These are phyloP conservation scores for Pleuronectes platessa DNA, from an alignment of 2,113 vertebrate genomes.

Conservation along the genomic window DNA sequence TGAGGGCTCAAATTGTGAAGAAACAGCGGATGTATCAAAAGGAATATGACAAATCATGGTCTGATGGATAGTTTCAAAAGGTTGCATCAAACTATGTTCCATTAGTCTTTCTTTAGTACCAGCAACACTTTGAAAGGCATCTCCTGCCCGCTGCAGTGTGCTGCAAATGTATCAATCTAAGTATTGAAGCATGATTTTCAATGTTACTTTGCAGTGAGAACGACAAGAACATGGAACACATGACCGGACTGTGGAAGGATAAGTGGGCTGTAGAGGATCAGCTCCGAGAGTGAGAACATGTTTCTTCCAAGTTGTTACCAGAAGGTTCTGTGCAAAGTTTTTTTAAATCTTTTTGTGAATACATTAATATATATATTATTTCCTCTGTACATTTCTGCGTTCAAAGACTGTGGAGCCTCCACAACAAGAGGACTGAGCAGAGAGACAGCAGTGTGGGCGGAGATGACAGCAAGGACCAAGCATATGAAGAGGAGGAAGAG, in stretches of 20 bases:
- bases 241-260: constrained; percentile 96
- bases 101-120: no score
- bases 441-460: constrained; percentile 82
- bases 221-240: constrained; percentile 96
- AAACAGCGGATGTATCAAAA: no score
- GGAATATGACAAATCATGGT: no score
- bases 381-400: no score
- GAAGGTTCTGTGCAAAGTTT: not conserved
- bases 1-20: no score
- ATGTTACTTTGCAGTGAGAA: constrained; percentile 89
- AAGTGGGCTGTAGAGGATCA: constrained; percentile 95
- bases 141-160: constrained; percentile 1
- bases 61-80: no score
- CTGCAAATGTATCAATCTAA: not conserved
- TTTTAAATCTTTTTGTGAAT: not conserved
- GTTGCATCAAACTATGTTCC: no score
- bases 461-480: constrained; percentile 90
- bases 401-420: constrained; percentile 88
- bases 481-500: constrained; percentile 87
- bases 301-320: not conserved
- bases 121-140: no score
- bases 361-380: not conserved
- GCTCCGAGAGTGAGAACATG: constrained; percentile 93
- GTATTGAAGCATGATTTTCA: constrained; percentile 5
- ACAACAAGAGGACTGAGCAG: constrained; percentile 90